Evolutionary conservation across 2,113 vertebrate species (phyloP).

Genomic region (Apteryx owenii): DNA sequence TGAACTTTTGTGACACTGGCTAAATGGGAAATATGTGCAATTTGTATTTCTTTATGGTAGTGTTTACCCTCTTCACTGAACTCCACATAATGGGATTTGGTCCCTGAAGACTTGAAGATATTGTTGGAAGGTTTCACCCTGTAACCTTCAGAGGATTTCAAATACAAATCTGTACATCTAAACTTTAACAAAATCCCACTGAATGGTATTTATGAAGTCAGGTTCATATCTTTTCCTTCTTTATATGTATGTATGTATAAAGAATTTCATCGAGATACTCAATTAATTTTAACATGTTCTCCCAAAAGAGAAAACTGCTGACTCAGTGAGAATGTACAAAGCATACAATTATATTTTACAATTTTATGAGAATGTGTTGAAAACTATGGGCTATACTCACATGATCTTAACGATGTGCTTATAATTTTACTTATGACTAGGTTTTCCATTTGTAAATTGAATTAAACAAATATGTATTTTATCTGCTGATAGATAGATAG

Average conservation of each 20-base stretch:
- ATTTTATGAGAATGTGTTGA: slow-evolving; percentile 59
- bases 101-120: slow-evolving; percentile 84
- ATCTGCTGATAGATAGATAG: not conserved
- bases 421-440: slow-evolving; percentile 42
- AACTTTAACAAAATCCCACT: slow-evolving; percentile 74
- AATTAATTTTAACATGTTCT: slow-evolving; percentile 68
- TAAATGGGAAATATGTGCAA: slow-evolving; percentile 90
- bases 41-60: slow-evolving; percentile 90
- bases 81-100: slow-evolving; percentile 84
- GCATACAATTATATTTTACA: slow-evolving; percentile 60
- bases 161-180: slow-evolving; percentile 74
- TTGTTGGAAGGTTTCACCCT: slow-evolving; percentile 79
- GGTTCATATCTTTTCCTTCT: slow-evolving; percentile 47
- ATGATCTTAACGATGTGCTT: slow-evolving; percentile 15
- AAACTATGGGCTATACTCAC: slow-evolving; percentile 28
- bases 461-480: not conserved
- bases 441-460: not conserved
- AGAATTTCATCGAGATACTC: slow-evolving; percentile 64
- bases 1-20: slow-evolving; percentile 89
- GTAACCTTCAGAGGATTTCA: slow-evolving; percentile 81
- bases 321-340: slow-evolving; percentile 62
- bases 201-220: slow-evolving; percentile 72
- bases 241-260: slow-evolving; percentile 53
- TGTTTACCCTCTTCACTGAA: slow-evolving; percentile 86
- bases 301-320: slow-evolving; percentile 67